A percentile compares a stretch with the other conserved stretches of the same genome.
These are phyloP conservation scores for Harpagoxenus sublaevis DNA, from an alignment of 2,888 invertebrate genomes.

Conservation along the genomic window DNA sequence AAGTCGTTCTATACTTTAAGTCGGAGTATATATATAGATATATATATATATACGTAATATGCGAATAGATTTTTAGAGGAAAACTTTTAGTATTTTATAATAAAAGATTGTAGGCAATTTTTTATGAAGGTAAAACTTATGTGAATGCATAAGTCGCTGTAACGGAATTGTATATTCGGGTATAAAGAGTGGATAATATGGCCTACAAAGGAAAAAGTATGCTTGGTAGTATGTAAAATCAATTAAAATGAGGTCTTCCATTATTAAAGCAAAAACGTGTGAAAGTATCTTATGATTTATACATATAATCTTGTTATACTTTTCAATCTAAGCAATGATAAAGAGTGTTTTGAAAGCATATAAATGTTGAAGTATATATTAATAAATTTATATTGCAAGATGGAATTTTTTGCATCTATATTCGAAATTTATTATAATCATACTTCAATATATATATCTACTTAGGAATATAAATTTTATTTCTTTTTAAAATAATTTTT, in stretches of 20 bases:
- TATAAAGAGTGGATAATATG: constrained; percentile 63
- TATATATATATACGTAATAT: constrained; percentile 60
- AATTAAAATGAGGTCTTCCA: constrained; percentile 82
- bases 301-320: constrained; percentile 48
- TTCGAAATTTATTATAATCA: constrained; percentile 16
- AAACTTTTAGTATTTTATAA: constrained; percentile 75
- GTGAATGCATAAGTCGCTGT: constrained; percentile 65
- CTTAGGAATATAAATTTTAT: constrained; percentile 24
- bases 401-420: constrained; percentile 29
- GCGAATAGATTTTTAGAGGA: constrained; percentile 74
- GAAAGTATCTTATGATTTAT: constrained; percentile 67
- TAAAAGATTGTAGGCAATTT: constrained; percentile 69
- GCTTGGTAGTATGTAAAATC: constrained; percentile 68
- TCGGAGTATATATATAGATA: constrained; percentile 32
- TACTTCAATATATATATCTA: background rate
- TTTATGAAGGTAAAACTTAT: constrained; percentile 66
- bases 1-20: constrained; percentile 72
- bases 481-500: background rate
- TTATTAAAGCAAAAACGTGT: constrained; percentile 64
- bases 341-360: constrained; percentile 58
- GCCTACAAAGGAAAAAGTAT: constrained; percentile 70
- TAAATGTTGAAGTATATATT: constrained; percentile 54
- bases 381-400: constrained; percentile 78
- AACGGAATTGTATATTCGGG: constrained; percentile 9
- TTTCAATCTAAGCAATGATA: constrained; percentile 62